These are phyloP conservation scores for Trachymyrmex septentrionalis DNA, from an alignment of 1,140 invertebrate genomes.

Conservation along the genomic window DNA sequence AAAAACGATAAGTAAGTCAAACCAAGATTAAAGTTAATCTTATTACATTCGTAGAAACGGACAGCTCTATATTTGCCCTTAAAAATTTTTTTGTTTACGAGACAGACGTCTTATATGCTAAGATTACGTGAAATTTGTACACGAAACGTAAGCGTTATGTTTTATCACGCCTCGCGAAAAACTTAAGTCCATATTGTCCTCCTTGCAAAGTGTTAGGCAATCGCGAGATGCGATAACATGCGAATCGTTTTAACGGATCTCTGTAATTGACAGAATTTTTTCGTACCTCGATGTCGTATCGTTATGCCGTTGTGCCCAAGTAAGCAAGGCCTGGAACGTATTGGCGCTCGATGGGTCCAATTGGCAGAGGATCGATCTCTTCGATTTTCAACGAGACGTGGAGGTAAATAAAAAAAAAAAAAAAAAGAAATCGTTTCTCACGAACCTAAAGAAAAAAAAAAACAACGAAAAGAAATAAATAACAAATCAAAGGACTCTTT, in stretches of 20 bases:
- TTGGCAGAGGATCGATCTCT: constrained; percentile 99
- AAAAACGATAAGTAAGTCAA: no score
- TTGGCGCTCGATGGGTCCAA: constrained; percentile 99
- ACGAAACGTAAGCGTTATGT: background rate
- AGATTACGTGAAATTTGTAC: no score
- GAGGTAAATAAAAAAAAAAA: constrained; percentile 90
- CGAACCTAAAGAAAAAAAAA: background rate
- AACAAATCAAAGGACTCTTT: no score
- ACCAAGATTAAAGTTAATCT: no score
- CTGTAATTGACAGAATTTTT: constrained; percentile 92
- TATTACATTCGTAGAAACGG: no score
- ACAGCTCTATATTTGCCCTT: background rate
- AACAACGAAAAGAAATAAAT: no score
- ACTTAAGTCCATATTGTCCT: constrained; percentile 22
- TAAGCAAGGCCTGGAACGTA: constrained; percentile 98
- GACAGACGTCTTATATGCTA: background rate
- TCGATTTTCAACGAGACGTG: constrained; percentile 99
- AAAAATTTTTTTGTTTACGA: background rate
- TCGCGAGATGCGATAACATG: background rate
- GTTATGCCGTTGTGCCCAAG: constrained; percentile 98
- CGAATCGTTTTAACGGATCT: constrained; percentile 37
- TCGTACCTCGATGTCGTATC: constrained; percentile 99
- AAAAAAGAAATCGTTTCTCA: background rate
- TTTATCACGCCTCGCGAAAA: constrained; percentile 23
- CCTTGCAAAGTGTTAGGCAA: constrained; percentile 27